These are phyloP conservation scores for Haliclona indistincta DNA, from an alignment of 37 sponge, comb jelly and placozoan genomes.

Conservation along the genomic window DNA sequence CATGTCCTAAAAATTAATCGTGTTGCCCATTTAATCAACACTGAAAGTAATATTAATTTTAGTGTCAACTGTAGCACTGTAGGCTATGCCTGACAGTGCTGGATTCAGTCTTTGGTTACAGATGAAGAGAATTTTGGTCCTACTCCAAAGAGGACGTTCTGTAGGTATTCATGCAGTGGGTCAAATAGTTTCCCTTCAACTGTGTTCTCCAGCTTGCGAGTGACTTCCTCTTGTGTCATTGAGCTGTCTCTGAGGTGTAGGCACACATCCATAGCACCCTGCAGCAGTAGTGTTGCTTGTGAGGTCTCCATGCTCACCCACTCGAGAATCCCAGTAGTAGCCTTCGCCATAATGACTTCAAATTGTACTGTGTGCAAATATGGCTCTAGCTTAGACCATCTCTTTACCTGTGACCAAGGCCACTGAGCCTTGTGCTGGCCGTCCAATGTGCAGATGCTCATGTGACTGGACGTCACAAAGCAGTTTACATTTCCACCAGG, in stretches of 20 bases:
- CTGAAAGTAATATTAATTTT: neutral
- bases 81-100: neutral
- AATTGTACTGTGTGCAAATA: neutral
- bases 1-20: neutral
- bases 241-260: no score
- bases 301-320: constrained; percentile 6
- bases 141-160: neutral
- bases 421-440: neutral
- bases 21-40: no score
- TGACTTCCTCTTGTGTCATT: no score
- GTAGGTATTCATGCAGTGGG: neutral
- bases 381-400: constrained; percentile 26
- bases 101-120: neutral
- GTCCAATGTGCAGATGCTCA: neutral
- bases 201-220: neutral
- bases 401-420: constrained; percentile 13
- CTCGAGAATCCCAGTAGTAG: neutral
- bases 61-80: neutral
- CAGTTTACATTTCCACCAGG: neutral
- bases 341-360: constrained; percentile 2
- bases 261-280: neutral
- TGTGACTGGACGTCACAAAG: neutral
- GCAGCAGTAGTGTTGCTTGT: constrained; percentile 10
- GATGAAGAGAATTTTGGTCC: constrained; percentile 14
- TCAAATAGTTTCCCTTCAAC: neutral